Conservation (phyloP, 2,888 invertebrate genomes). For the Amiota minor region DNA sequence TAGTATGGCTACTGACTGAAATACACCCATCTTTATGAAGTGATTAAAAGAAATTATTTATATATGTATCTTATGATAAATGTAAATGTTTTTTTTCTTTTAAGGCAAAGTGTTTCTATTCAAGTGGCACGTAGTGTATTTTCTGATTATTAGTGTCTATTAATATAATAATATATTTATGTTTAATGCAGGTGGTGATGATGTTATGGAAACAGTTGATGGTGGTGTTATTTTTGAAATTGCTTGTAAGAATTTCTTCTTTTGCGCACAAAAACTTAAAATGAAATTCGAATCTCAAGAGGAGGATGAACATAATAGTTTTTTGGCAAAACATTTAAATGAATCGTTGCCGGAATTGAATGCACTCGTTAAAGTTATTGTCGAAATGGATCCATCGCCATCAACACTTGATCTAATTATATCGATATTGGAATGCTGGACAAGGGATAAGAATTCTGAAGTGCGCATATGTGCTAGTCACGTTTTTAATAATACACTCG, state of each 20-base stretch:
- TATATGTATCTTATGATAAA: too few relatives aligned
- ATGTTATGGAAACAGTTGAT: conserved; percentile 74
- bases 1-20: too few relatives aligned
- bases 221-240: conserved; percentile 79
- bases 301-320: conserved; percentile 77
- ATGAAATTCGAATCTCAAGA: conserved; percentile 77
- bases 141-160: neutral
- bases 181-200: conserved; percentile 53
- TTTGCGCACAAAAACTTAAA: conserved; percentile 77
- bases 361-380: conserved; percentile 79
- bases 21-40: too few relatives aligned
- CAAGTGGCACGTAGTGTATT: too few relatives aligned
- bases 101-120: too few relatives aligned
- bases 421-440: conserved; percentile 80
- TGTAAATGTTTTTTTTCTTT: too few relatives aligned
- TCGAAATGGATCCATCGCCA: conserved; percentile 81
- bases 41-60: neutral
- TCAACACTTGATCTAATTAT: conserved; percentile 83
- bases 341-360: conserved; percentile 78
- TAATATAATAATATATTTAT: neutral
- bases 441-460: conserved; percentile 80
- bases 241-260: conserved; percentile 77
- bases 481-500: conserved; percentile 71
- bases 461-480: conserved; percentile 78
- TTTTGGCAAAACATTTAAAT: conserved; percentile 77